These are phyloP conservation scores for Sceliomorpha sp. DNA, from an alignment of 2,888 invertebrate species.

Conservation along the genomic window DNA sequence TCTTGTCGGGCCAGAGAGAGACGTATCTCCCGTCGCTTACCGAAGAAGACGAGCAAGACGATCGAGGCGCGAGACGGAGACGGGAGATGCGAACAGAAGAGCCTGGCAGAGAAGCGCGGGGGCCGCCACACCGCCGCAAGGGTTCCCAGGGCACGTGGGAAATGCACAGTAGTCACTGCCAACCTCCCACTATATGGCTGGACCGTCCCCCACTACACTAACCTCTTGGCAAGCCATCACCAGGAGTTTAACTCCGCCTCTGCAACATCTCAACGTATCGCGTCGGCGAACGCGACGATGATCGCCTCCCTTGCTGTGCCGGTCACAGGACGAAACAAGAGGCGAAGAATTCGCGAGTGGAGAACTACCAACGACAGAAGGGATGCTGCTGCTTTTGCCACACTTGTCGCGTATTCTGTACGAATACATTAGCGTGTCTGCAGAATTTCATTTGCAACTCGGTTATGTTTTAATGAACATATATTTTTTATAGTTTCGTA, in stretches of 20 bases:
- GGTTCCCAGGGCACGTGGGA: conserved; percentile 83
- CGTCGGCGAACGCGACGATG: conserved; percentile 63
- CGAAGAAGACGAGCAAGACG: conserved; percentile 28
- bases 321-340: conserved; percentile 46
- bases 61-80: conserved; percentile 51
- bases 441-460: too few relatives aligned
- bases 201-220: conserved; percentile 71
- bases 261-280: conserved; percentile 67
- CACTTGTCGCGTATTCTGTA: conserved; percentile 39
- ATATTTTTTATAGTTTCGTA: too few relatives aligned
- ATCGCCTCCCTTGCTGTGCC: conserved; percentile 57
- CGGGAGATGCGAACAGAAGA: conserved; percentile 52
- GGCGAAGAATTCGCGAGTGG: conserved; percentile 47
- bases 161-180: conserved; percentile 84
- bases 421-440: background rate
- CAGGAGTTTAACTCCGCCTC: conserved; percentile 70
- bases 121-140: conserved; percentile 80
- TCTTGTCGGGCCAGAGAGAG: conserved; percentile 33
- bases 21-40: conserved; percentile 19
- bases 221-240: conserved; percentile 58
- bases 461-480: too few relatives aligned
- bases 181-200: conserved; percentile 75
- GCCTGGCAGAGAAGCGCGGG: conserved; percentile 70
- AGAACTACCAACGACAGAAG: conserved; percentile 53
- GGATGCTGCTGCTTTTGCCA: conserved; percentile 51